A percentile compares a stretch with the other conserved stretches of the same genome.
phyloP scores from a whole-genome alignment of 2,113 vertebrate genomes.

The rat (Rattus norvegicus) region GRCr8 NC_086023.1:73526501-73527000 shows the following conservation, averaged over 20 bases:
- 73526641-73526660: neutral
- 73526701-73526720: neutral
- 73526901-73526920: neutral
- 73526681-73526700: neutral
- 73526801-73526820: neutral
- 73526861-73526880: neutral
- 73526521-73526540: neutral
- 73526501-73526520: neutral
- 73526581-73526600: neutral
- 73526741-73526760: neutral
- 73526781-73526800: neutral
- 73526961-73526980: slow-evolving; percentile 11
- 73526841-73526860: neutral
- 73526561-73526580: no score
- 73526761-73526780: neutral
- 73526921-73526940: neutral
- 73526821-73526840: neutral
- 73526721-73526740: neutral
- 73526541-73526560: no score
- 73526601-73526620: neutral
- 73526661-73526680: no score
- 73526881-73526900: neutral
- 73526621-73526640: neutral
- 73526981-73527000: neutral
- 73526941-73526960: slow-evolving; percentile 1